These are phyloP conservation scores for Ivindomyrus marchei DNA, from an alignment of 2,113 vertebrate species.

Conservation along the genomic window DNA sequence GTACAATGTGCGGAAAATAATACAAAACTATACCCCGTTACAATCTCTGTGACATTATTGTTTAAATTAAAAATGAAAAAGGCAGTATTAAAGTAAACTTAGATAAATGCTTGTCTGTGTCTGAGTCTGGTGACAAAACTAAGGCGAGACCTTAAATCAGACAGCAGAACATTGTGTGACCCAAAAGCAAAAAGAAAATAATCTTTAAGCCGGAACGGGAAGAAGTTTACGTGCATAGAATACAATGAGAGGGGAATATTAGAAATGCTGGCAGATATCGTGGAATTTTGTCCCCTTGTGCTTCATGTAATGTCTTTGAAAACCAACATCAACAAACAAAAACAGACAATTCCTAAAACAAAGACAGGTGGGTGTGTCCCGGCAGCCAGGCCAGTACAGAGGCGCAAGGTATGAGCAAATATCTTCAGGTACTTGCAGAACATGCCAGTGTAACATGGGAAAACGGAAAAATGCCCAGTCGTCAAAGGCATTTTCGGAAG, in stretches of 20 bases:
- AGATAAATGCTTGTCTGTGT: not conserved
- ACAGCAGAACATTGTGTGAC: not conserved
- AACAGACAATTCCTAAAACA: not conserved
- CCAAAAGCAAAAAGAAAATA: not conserved
- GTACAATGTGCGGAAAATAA: not conserved
- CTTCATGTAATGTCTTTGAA: slow-evolving; percentile 5
- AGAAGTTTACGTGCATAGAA: not conserved
- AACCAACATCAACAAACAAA: not conserved
- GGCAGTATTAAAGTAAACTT: not conserved
- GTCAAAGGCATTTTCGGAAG: not conserved
- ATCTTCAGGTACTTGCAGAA: not conserved
- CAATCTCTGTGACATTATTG: not conserved
- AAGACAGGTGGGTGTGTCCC: not conserved
- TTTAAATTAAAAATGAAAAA: not conserved
- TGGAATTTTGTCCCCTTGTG: not conserved
- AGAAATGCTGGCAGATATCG: slow-evolving; percentile 5
- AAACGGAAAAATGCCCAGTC: not conserved
- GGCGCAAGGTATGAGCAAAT: not conserved
- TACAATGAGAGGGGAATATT: slow-evolving; percentile 1
- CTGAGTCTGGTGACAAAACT: not conserved
- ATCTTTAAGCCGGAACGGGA: not conserved
- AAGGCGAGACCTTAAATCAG: not conserved
- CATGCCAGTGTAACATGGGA: not conserved
- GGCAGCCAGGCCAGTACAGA: not conserved
- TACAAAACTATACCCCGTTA: not conserved